Conservation (phyloP, 2,113 vertebrate genomes). For the Microtus montanus region DNA sequence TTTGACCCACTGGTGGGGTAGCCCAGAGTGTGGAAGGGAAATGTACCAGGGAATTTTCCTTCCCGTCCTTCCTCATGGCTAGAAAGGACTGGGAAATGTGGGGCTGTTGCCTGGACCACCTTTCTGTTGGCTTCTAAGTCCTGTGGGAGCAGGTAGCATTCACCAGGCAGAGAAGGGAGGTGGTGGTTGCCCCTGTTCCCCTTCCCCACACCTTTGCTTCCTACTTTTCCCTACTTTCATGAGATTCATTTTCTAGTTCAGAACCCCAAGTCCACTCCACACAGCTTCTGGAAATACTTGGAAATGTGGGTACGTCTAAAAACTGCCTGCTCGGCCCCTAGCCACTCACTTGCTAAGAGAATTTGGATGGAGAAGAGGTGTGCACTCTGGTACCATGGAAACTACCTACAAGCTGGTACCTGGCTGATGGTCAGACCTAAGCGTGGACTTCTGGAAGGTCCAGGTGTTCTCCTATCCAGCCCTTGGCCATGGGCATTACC, state of each 20-base stretch:
- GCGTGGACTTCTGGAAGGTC: fast-evolving
- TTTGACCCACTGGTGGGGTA: neutral
- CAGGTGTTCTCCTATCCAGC: no score
- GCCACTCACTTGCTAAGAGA: neutral
- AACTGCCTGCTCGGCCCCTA: neutral
- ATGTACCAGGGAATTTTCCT: fast-evolving
- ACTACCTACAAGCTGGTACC: fast-evolving
- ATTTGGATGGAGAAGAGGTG: neutral
- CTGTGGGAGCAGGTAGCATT: neutral
- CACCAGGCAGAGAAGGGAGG: neutral
- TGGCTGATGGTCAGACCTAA: fast-evolving
- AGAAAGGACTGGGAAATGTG: neutral
- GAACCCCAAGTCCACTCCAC: neutral
- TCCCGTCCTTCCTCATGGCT: fast-evolving
- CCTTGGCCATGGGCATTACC: neutral
- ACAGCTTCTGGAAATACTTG: neutral
- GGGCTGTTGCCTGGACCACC: neutral
- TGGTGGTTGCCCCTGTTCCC: fast-evolving
- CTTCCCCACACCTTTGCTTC: fast-evolving
- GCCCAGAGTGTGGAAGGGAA: no score
- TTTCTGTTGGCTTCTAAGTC: fast-evolving
- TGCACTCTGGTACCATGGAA: fast-evolving
- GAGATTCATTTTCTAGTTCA: neutral
- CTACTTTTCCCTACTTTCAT: neutral
- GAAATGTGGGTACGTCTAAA: neutral